A percentile compares a stretch with the other conserved stretches of the same genome.
phyloP scores from a whole-genome alignment of 2,113 vertebrate genomes.

The Cnemophilus loriae region DNA sequence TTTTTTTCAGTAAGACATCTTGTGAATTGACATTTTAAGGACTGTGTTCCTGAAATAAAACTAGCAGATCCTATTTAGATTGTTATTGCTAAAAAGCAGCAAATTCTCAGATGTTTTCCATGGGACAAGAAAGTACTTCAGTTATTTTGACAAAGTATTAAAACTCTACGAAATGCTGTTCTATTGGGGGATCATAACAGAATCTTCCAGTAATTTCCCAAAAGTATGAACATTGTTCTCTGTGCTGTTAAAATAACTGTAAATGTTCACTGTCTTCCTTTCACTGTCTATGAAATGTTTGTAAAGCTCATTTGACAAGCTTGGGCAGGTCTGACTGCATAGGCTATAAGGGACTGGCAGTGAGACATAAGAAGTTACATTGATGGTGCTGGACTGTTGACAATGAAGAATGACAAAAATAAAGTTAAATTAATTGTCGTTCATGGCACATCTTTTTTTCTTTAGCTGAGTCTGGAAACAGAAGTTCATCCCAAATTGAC shows the following conservation, averaged over 20 bases:
- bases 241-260: neutral
- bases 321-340: neutral
- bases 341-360: neutral
- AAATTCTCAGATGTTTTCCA: neutral
- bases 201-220: neutral
- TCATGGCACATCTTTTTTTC: neutral
- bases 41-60: slow-evolving; percentile 25
- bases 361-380: neutral
- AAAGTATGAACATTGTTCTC: neutral
- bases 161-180: neutral
- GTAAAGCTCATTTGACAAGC: neutral
- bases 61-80: slow-evolving; percentile 18
- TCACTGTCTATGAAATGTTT: neutral
- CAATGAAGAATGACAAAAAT: neutral
- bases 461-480: neutral
- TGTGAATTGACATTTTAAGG: slow-evolving; percentile 23
- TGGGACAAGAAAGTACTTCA: neutral
- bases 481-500: neutral
- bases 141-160: slow-evolving; percentile 2
- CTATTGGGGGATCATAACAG: neutral
- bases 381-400: neutral
- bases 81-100: neutral
- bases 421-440: neutral
- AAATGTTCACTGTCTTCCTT: neutral
- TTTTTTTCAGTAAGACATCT: slow-evolving; percentile 9